These are phyloP conservation scores for Doris montereyensis DNA, from an alignment of 2,888 invertebrate species.

Conservation along the genomic window DNA sequence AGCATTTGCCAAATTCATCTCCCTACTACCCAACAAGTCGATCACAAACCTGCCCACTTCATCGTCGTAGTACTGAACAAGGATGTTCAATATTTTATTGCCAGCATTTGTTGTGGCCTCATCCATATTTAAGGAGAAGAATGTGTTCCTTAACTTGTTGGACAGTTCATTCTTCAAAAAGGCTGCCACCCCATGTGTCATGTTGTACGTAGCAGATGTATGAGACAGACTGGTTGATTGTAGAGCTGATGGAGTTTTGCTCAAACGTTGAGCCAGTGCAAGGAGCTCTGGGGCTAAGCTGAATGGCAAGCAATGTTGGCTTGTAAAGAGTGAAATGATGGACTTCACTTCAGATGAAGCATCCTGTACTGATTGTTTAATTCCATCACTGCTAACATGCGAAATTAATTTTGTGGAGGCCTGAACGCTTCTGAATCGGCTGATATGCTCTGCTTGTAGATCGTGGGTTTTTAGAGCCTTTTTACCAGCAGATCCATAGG, in stretches of 20 bases:
- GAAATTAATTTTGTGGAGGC: not conserved
- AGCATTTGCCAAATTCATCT: conserved; percentile 13
- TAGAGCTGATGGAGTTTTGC: not conserved
- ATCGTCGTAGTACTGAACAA: conserved; percentile 22
- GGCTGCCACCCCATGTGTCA: not conserved
- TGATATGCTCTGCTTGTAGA: not conserved
- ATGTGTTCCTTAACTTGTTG: not conserved
- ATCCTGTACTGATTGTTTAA: not conserved
- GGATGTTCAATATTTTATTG: conserved; percentile 14
- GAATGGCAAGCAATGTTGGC: not conserved
- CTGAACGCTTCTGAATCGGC: not conserved
- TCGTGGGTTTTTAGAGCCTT: not conserved
- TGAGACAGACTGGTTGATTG: not conserved
- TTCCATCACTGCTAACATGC: not conserved
- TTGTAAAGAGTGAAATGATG: not conserved
- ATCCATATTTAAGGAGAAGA: conserved; percentile 23
- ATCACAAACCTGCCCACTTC: not conserved
- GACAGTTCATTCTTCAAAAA: not conserved
- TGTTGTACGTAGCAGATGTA: not conserved
- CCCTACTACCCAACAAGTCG: not conserved
- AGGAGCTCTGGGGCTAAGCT: not conserved
- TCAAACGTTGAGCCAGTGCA: not conserved
- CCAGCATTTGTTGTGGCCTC: conserved; percentile 10
- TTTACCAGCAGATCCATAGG: not conserved
- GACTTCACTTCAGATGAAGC: not conserved